A percentile compares a stretch with the other conserved stretches of the same genome.
phyloP scores from a whole-genome alignment of 2,797 vertebrate species.

The Sebastes steindachneri region DNA sequence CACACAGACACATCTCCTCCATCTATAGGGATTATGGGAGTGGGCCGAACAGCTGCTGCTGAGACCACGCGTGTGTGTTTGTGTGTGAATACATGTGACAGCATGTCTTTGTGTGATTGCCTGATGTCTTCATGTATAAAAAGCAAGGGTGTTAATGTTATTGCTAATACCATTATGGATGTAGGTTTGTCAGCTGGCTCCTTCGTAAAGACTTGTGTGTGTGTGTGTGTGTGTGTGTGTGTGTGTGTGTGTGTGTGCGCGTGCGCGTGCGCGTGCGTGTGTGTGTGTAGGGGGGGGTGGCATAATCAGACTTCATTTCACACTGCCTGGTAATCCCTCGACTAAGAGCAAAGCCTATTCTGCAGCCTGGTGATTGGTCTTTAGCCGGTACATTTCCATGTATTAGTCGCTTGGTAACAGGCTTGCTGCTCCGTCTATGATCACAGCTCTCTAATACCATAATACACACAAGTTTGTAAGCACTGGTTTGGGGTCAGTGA shows the following conservation, averaged over 20 bases:
- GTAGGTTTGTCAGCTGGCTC: slow-evolving; percentile 38
- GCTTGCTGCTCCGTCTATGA: slow-evolving; percentile 37
- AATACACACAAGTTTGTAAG: slow-evolving; percentile 26
- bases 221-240: not conserved
- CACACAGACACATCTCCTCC: slow-evolving; percentile 50
- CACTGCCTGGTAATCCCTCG: slow-evolving; percentile 71
- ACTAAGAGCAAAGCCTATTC: slow-evolving; percentile 66
- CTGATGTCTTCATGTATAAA: slow-evolving; percentile 49
- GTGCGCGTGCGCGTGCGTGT: not conserved
- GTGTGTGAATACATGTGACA: slow-evolving; percentile 7
- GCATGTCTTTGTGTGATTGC: slow-evolving; percentile 25
- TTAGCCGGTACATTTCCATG: slow-evolving; percentile 52
- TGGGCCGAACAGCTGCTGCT: slow-evolving; percentile 59
- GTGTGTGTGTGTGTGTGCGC: not conserved
- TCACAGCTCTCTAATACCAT: slow-evolving; percentile 36
- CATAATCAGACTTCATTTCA: slow-evolving; percentile 78
- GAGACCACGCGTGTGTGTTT: slow-evolving; percentile 6
- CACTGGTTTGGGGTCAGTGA: slow-evolving; percentile 28
- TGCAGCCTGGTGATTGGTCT: slow-evolving; percentile 67
- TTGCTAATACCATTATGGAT: slow-evolving; percentile 53
- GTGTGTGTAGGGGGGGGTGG: not conserved
- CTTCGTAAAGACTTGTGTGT: slow-evolving; percentile 23
- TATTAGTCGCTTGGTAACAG: slow-evolving; percentile 60
- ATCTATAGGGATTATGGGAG: slow-evolving; percentile 71
- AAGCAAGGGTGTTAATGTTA: slow-evolving; percentile 37